Evolutionary conservation across 2,113 vertebrate species (phyloP), one percentile per base, ranked within the genome.

Genomic region (Haplochromis burtoni): DNA sequence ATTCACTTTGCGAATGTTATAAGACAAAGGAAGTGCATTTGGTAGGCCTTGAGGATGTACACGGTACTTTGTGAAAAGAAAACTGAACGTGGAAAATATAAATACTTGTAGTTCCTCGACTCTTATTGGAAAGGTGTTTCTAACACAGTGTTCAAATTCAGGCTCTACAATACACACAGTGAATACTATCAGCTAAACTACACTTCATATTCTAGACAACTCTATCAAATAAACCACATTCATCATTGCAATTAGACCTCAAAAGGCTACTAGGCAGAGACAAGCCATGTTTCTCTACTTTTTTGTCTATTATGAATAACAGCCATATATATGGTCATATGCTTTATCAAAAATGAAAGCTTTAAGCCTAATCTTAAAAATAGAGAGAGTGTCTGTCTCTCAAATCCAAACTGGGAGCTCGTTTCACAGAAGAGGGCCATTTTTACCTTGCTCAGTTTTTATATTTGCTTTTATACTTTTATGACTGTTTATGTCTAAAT

Each of bases 1-100:
- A 49, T 0, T 76, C 42, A 29, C 24, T 76, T 47, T 76, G 14
- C 0, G 10, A 76, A 47, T 17, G 40, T 17, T 45, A 16, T 0
- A 76, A 17, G 68, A 47, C 3, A 47, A 29, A 76, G 14, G 68
- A 47, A 47, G 40, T 5, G 21, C 68, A 47, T 47, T 29, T 76
- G 40, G 9, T 11, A 45, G 40, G 21, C 24, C 40, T 76, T 7
- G 9, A 47, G 24, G 24, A 29, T 5, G 9, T 19, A 19, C 16
- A 19, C 6, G 1, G 2, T 3, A 45, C 71, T 47, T 47, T 29
- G 40, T 42, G 66, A 71, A 42, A 24, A 71, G 35, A 71, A 42
- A 16, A 76, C 9, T 26, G 9, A 76, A 76, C 4, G 3, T 47
- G 1, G 1, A 76, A 76, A 76, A 47, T 29, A 47, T 71, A 47